Percentiles rank a stretch among this genome's conserved stretches.
Conservation (phyloP, 2,888 invertebrate genomes). For the Tetragnatha montana region DNA sequence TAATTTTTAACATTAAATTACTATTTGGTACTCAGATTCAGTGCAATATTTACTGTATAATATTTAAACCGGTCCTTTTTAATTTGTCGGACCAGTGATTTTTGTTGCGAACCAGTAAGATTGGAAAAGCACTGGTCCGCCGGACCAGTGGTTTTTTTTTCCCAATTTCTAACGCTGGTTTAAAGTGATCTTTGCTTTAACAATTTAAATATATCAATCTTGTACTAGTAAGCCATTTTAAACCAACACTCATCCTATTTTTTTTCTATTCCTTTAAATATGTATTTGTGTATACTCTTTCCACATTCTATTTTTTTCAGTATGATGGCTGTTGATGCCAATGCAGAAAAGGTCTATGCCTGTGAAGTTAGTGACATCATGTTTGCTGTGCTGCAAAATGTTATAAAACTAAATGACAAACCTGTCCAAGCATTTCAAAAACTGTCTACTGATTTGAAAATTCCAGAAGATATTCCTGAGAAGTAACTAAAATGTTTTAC, state of each 20-base stretch:
- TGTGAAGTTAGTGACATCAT: constrained; percentile 83
- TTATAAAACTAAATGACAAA: constrained; percentile 78
- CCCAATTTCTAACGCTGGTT: too few species aligned
- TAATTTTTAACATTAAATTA: too few species aligned
- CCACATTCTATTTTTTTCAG: constrained; percentile 75
- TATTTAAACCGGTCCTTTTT: too few species aligned
- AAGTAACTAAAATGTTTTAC: constrained; percentile 75
- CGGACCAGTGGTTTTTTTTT: too few species aligned
- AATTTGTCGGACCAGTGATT: too few species aligned
- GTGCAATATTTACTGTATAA: too few species aligned
- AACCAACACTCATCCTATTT: neutral
- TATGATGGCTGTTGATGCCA: constrained; percentile 81
- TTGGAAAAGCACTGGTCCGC: too few species aligned
- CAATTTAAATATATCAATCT: too few species aligned
- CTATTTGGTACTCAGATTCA: too few species aligned
- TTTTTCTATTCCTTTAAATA: neutral
- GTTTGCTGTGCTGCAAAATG: constrained; percentile 81
- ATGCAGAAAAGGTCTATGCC: constrained; percentile 80
- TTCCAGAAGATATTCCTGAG: constrained; percentile 79
- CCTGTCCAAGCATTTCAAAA: constrained; percentile 79
- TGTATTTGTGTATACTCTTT: too few species aligned
- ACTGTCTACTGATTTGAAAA: constrained; percentile 80
- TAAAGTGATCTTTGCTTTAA: too few species aligned
- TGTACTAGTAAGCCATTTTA: neutral
- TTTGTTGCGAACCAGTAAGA: too few species aligned